These are phyloP conservation scores for Drosophila bipectinata DNA, from an alignment of 1,140 invertebrate genomes.

Conservation along the genomic window DNA sequence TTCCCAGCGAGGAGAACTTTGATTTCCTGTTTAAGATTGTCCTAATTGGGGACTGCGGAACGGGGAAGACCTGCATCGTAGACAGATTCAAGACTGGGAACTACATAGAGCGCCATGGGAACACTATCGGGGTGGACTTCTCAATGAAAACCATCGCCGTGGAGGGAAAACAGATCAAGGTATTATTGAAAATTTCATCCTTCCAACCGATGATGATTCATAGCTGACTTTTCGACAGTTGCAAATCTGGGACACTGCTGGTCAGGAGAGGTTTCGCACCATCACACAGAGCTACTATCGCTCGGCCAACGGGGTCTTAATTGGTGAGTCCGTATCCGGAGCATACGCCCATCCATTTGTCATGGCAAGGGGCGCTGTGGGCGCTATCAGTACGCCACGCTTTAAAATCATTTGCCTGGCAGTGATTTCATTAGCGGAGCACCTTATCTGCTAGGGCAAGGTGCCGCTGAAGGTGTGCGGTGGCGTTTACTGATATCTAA, in stretches of 20 bases:
- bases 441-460: conserved; percentile 38
- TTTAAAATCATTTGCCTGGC: conserved; percentile 44
- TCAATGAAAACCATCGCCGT: conserved; percentile 97
- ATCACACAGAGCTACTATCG: conserved; percentile 97
- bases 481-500: conserved; percentile 9
- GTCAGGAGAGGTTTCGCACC: conserved; percentile 96
- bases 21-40: conserved; percentile 93
- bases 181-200: conserved; percentile 81
- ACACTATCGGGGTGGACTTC: conserved; percentile 98
- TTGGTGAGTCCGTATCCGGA: conserved; percentile 86
- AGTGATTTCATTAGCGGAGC: conserved; percentile 56
- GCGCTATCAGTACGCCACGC: conserved; percentile 34
- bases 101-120: conserved; percentile 96
- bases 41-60: conserved; percentile 91
- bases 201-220: neutral
- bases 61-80: conserved; percentile 93
- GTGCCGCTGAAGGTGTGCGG: conserved; percentile 23
- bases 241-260: conserved; percentile 97
- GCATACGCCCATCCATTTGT: conserved; percentile 54
- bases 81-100: conserved; percentile 97
- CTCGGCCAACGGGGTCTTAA: conserved; percentile 95
- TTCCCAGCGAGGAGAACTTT: conserved; percentile 87
- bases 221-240: conserved; percentile 44
- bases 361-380: conserved; percentile 11
- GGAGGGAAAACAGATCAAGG: conserved; percentile 97